Evolutionary conservation across 2,888 invertebrate genomes (phyloP), one percentile per base, ranked within the genome.

Genomic region (Chymomyza procnemis): DNA sequence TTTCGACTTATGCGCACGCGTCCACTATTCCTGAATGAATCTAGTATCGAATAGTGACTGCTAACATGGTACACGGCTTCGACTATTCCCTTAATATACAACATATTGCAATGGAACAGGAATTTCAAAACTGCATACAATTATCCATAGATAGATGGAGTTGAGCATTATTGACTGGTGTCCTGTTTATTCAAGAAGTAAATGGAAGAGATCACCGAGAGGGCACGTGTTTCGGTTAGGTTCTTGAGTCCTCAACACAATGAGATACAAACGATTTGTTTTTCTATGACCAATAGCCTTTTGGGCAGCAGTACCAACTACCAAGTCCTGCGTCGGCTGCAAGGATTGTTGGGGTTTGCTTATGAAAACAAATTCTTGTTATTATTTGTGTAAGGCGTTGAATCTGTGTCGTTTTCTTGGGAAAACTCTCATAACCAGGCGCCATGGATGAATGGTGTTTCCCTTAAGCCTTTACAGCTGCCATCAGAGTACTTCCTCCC

Each of bases 391-490:
- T 76, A 73, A 80, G 34, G 79, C 78, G 60, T 59, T 67, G 75
- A 77, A 77, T 80, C 64, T 78, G 54, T 66, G 71, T 70, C 63
- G 62, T 68, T 61, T 75, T 84, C 73, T 50, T 55, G 70, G 64
- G 69, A 75, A 73, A 62, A 64, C 64, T 58, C 58, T 34, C 26
- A 6, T 8, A 22, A 16, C 16, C 65, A 78, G 84, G 81, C 79
- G 84, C 79, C 84, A 79, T 78, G 60, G 52, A 34, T 61, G 18
- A 1, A 6, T 50, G 61, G 67, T 64, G 58, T 57, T 47, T 71
- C 71, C 50, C 69, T 71, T 84, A 76, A 85, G 73, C 79, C 84
- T 71, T 81, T 78, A 52, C 81, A 81, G 74, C 86, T 85, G 80
- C 81, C 52, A 67, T 4, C 67, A 65, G 54, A 64, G 64, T 65